Conservation (phyloP, 2,797 vertebrate genomes). For the Aplochiton taeniatus region DNA sequence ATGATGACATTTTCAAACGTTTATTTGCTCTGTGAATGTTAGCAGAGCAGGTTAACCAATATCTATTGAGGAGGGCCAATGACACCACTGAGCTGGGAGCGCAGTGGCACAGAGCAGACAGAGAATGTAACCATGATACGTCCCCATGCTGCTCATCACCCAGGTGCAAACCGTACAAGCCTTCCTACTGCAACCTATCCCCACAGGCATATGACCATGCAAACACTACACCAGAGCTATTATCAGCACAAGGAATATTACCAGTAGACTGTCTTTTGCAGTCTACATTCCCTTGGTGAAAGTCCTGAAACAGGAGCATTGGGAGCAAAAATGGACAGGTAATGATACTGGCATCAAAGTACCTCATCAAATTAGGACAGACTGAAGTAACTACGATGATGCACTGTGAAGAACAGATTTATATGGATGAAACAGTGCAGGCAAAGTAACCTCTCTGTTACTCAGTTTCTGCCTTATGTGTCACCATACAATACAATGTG, state of each 20-base stretch:
- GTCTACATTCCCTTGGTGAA: not conserved
- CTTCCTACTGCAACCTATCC: slow-evolving; percentile 35
- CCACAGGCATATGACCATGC: slow-evolving; percentile 9
- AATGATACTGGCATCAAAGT: too few relatives aligned
- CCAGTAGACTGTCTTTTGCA: slow-evolving; percentile 9
- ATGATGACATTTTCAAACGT: too few relatives aligned
- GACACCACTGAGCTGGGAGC: slow-evolving; percentile 25
- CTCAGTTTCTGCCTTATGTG: too few relatives aligned
- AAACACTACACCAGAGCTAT: slow-evolving; percentile 35
- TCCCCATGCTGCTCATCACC: slow-evolving; percentile 62
- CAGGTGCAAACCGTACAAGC: slow-evolving; percentile 63
- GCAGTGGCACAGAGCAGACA: slow-evolving; percentile 25
- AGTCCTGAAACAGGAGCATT: slow-evolving; percentile 36
- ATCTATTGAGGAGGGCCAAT: not conserved
- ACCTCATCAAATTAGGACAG: too few relatives aligned
- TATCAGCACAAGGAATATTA: slow-evolving; percentile 28
- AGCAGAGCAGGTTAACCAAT: not conserved
- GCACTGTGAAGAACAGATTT: too few relatives aligned
- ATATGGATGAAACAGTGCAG: too few relatives aligned
- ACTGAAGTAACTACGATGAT: too few relatives aligned
- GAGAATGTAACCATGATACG: slow-evolving; percentile 41
- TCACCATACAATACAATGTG: too few relatives aligned
- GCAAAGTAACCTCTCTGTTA: too few relatives aligned
- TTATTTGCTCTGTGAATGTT: too few relatives aligned
- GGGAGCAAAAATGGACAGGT: slow-evolving; percentile 7